Evolutionary conservation across 2,797 vertebrate genomes (phyloP), one percentile per base, ranked within the genome.

Genomic region (Sparidentex hasta): DNA sequence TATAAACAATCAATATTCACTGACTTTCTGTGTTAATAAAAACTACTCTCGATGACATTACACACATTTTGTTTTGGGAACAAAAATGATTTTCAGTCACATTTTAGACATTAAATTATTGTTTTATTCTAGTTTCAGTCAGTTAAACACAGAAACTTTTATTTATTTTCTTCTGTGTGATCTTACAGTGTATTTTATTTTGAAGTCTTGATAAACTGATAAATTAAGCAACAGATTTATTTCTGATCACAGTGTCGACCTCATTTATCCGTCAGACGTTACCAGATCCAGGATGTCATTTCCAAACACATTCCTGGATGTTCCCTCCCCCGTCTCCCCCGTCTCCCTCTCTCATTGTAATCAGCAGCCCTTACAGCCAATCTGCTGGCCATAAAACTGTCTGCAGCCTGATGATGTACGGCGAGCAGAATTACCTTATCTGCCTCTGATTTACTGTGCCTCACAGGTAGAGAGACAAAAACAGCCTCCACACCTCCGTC

Each of bases 381-480:
- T 96, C 94, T 95, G 96, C 94, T 95, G 96, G 94, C 93, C 95
- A 94, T 97, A 96, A 98, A 97, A 88, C 94, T 95, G 96, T 97
- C 96, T 92, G 93, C 88, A 94, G 96, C 96, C 95, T 90, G 93
- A 89, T 97, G 96, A 98, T 97, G 97, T 95, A 96, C 94, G 93
- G 94, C 95, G 93, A 87, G 80, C 95, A 95, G 96, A 95, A 97
- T 97, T 96, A 98, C 96, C 96, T 97, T 96, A 97, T 97, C 96
- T 95, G 95, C 94, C 92, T 83, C 94, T 97, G 97, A 97, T 97
- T 98, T 97, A 98, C 96, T 95, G 97, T 96, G 96, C 97, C 97
- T 97, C 96, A 96, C 97, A 98, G 97, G 96, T 97, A 97, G 94
- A 97, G 94, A 95, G 95, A 96, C 95, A 96, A 97, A 97, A 97